phyloP scores from a whole-genome alignment of 2,888 invertebrate species.

The Hofmannophila pseudospretella region DNA sequence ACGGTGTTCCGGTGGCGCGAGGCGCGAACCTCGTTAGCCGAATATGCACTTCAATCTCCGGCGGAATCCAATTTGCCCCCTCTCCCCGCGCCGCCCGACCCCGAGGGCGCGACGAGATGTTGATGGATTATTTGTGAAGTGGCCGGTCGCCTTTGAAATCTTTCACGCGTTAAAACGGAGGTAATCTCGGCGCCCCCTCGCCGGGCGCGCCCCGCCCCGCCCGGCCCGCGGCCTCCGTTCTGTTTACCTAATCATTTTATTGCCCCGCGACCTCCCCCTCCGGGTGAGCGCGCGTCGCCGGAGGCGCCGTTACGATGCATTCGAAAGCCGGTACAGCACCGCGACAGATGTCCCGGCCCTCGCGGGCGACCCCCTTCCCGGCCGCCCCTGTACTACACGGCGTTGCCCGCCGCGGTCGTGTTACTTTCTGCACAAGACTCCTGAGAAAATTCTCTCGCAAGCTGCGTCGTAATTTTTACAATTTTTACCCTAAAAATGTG shows the following conservation, averaged over 20 bases:
- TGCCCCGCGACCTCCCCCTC: conserved; percentile 31
- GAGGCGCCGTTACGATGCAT: conserved; percentile 37
- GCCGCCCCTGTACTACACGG: conserved; percentile 16
- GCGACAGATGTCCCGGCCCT: conserved; percentile 39
- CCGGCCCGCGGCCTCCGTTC: conserved; percentile 17
- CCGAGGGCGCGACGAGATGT: conserved; percentile 52
- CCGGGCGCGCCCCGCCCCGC: conserved; percentile 15
- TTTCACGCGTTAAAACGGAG: conserved; percentile 76
- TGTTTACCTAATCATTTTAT: conserved; percentile 74
- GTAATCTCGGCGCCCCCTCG: conserved; percentile 55
- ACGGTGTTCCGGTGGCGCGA: conserved; percentile 17
- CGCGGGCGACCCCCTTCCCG: conserved; percentile 27
- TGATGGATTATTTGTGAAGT: conserved; percentile 76
- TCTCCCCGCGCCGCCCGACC: conserved; percentile 28
- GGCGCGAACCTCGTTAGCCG: conserved; percentile 59
- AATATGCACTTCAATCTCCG: conserved; percentile 71
- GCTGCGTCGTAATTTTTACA: conserved; percentile 67
- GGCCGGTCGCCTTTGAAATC: conserved; percentile 70
- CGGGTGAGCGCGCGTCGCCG: conserved; percentile 10
- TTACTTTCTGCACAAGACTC: conserved; percentile 39
- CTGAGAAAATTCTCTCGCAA: conserved; percentile 69
- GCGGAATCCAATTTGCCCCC: conserved; percentile 61
- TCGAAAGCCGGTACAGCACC: conserved; percentile 39
- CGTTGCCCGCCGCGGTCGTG: neutral
- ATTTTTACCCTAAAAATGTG: conserved; percentile 71